Evolutionary conservation across 2,888 invertebrate genomes (phyloP).

Genomic region (Cyaniris semiargus): DNA sequence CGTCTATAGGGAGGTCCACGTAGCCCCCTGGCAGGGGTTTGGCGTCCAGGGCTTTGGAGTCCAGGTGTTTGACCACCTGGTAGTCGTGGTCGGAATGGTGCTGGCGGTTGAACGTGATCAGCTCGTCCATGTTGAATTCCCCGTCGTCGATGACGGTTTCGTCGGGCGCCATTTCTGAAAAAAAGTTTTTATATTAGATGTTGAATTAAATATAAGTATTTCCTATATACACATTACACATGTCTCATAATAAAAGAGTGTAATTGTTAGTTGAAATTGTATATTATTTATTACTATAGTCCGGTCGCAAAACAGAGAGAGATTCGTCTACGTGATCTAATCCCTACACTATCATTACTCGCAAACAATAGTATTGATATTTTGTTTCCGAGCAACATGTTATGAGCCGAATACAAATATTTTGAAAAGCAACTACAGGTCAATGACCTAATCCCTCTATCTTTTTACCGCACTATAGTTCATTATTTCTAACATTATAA

Average conservation of each 20-base stretch:
- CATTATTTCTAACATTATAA: background rate
- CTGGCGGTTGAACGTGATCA: slow-evolving; percentile 78
- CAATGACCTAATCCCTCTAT: too few species aligned
- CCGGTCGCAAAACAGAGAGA: background rate
- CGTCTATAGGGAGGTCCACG: slow-evolving; percentile 81
- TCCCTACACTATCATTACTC: too few species aligned
- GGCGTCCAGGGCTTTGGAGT: slow-evolving; percentile 41
- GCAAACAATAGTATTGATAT: too few species aligned
- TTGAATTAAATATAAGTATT: background rate
- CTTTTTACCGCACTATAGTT: background rate
- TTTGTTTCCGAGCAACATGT: too few species aligned
- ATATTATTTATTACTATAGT: too few species aligned
- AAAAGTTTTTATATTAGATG: background rate
- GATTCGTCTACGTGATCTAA: background rate
- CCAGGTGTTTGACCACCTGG: slow-evolving; percentile 65
- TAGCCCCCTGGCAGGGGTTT: slow-evolving; percentile 66
- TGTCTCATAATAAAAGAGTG: too few species aligned
- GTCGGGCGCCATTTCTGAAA: slow-evolving; percentile 67
- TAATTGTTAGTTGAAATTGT: too few species aligned
- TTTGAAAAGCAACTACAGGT: too few species aligned
- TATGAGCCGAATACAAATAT: too few species aligned
- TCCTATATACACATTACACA: too few species aligned
- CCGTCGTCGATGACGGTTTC: slow-evolving; percentile 80
- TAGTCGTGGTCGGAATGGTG: slow-evolving; percentile 76
- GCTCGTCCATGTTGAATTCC: slow-evolving; percentile 82